phyloP scores from a whole-genome alignment of 2,888 invertebrate species.

The Chirona hameri region DNA sequence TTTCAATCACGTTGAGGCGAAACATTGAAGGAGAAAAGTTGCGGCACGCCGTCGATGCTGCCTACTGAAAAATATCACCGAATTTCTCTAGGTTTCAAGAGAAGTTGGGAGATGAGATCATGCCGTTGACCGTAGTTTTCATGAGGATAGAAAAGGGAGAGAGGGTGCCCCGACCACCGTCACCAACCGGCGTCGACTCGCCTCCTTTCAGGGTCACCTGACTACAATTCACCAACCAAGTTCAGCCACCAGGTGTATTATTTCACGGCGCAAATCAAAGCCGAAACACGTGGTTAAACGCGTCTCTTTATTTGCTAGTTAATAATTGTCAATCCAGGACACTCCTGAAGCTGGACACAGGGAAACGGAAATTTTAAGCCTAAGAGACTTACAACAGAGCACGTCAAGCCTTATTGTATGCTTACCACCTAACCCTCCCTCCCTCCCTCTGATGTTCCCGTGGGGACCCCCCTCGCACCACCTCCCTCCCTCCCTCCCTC shows the following conservation, averaged over 20 bases:
- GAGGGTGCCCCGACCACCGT: too few species aligned
- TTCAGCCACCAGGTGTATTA: slow-evolving; percentile 1
- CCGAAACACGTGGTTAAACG: neutral
- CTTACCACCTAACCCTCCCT: neutral
- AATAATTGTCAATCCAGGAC: neutral
- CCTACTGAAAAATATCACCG: too few species aligned
- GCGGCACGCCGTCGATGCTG: too few species aligned
- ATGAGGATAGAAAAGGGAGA: too few species aligned
- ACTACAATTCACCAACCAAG: neutral
- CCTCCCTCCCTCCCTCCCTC: neutral
- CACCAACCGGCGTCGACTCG: too few species aligned
- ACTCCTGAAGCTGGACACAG: neutral
- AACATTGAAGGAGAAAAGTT: too few species aligned
- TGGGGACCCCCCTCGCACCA: neutral
- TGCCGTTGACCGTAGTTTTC: too few species aligned
- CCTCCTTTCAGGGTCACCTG: too few species aligned
- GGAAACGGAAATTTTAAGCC: neutral
- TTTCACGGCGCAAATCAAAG: neutral
- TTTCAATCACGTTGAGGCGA: too few species aligned
- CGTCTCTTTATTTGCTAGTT: slow-evolving; percentile 8
- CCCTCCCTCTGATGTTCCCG: neutral
- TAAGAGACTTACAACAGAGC: slow-evolving; percentile 23
- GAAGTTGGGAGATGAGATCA: too few species aligned
- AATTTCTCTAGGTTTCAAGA: too few species aligned
- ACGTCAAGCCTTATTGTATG: slow-evolving; percentile 11